These are phyloP conservation scores for Nudaria mundana DNA, from an alignment of 2,888 invertebrate species.

Conservation along the genomic window DNA sequence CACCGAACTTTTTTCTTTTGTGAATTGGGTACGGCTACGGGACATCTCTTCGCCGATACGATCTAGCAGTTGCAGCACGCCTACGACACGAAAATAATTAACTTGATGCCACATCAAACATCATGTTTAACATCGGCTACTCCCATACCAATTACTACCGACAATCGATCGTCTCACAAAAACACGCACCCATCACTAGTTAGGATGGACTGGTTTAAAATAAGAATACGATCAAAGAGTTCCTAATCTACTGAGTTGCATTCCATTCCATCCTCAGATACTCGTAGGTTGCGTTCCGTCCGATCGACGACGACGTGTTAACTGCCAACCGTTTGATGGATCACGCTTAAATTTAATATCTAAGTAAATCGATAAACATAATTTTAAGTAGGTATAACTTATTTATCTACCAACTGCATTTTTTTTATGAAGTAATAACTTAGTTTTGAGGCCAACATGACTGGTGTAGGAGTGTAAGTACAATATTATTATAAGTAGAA, in stretches of 20 bases:
- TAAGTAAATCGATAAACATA: too few relatives aligned
- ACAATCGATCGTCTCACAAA: conserved; percentile 68
- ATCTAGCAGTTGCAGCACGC: conserved; percentile 63
- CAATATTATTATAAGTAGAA: conserved; percentile 44
- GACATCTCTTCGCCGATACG: conserved; percentile 58
- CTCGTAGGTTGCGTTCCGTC: conserved; percentile 28
- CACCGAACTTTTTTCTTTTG: conserved; percentile 64
- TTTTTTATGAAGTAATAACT: conserved; percentile 50
- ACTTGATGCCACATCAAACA: conserved; percentile 71
- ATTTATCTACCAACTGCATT: conserved; percentile 54
- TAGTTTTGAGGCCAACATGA: conserved; percentile 45
- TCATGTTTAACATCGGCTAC: conserved; percentile 76
- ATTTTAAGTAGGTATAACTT: too few relatives aligned
- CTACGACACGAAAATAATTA: conserved; percentile 79
- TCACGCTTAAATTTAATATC: conserved; percentile 62
- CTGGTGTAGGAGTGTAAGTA: conserved; percentile 32
- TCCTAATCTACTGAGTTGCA: too few relatives aligned
- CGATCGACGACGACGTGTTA: conserved; percentile 70
- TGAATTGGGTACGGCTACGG: conserved; percentile 57
- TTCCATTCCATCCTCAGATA: too few relatives aligned
- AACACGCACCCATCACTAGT: conserved; percentile 65
- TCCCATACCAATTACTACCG: conserved; percentile 78
- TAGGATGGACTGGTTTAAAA: conserved; percentile 52
- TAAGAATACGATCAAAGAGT: conserved; percentile 46
- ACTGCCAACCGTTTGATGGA: conserved; percentile 77